A percentile compares a stretch with the other conserved stretches of the same genome.
Evolutionary conservation across 2,797 vertebrate genomes (phyloP).

Genomic region (Acanthis flammea): DNA sequence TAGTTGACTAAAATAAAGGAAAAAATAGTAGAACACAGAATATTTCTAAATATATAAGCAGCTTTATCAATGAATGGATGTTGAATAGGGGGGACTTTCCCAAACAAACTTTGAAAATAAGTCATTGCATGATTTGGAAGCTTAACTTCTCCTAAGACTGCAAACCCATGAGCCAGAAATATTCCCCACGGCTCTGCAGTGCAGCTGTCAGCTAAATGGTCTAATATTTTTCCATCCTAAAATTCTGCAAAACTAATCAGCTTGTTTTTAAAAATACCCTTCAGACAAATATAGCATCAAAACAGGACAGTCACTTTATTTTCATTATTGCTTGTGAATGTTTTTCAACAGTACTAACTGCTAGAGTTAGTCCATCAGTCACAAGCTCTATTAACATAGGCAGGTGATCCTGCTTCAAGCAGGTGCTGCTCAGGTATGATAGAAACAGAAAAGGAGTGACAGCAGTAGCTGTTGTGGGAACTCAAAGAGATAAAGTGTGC

Average conservation of each 20-base stretch:
- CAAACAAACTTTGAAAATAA: not conserved
- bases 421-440: not conserved
- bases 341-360: not conserved
- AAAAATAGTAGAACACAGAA: not conserved
- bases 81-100: not conserved
- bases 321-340: not conserved
- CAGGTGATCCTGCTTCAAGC: not conserved
- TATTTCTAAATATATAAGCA: not conserved
- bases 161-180: not conserved
- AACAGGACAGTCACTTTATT: not conserved
- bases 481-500: not conserved
- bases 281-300: not conserved
- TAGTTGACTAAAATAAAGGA: not conserved
- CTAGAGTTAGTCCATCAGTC: not conserved
- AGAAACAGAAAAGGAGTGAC: not conserved
- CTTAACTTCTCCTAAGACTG: not conserved
- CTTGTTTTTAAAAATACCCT: not conserved
- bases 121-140: not conserved
- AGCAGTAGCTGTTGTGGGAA: not conserved
- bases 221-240: not conserved
- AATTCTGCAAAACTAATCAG: not conserved
- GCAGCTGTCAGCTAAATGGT: not conserved
- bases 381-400: not conserved
- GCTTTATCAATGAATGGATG: not conserved
- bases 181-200: not conserved